phyloP scores from a whole-genome alignment of 2,797 vertebrate species.

The Heterohyrax brucei region DNA sequence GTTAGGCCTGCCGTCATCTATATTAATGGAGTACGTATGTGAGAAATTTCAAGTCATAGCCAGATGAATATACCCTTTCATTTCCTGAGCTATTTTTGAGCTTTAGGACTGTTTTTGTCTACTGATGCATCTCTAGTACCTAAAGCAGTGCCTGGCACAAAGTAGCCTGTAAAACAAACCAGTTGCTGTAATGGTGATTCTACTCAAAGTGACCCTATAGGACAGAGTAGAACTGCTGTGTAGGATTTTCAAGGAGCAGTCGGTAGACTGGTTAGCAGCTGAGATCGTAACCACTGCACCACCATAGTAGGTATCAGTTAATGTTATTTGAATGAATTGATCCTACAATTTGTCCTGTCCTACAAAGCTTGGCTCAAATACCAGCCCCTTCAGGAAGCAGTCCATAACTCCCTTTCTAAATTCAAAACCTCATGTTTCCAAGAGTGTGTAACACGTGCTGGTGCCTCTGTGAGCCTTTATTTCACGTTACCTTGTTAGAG shows the following conservation, averaged over 20 bases:
- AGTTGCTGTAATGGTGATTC: too few relatives aligned
- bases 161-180: too few relatives aligned
- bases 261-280: too few relatives aligned
- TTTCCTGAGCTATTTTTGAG: not conserved
- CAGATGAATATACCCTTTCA: not conserved
- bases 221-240: too few relatives aligned
- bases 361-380: not conserved
- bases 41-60: not conserved
- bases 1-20: rapidly evolving
- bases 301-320: not conserved
- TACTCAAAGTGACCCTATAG: too few relatives aligned
- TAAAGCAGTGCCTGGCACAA: not conserved
- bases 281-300: too few relatives aligned
- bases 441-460: too few relatives aligned
- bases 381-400: not conserved
- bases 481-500: rapidly evolving
- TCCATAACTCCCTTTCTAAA: not conserved
- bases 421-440: not conserved
- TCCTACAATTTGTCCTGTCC: not conserved
- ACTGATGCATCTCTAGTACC: not conserved
- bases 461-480: not conserved
- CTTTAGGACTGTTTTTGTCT: not conserved
- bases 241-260: too few relatives aligned
- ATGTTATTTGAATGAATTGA: not conserved
- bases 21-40: not conserved